Conservation (phyloP, 1,140 invertebrate genomes). For the Musca vetustissima region DNA sequence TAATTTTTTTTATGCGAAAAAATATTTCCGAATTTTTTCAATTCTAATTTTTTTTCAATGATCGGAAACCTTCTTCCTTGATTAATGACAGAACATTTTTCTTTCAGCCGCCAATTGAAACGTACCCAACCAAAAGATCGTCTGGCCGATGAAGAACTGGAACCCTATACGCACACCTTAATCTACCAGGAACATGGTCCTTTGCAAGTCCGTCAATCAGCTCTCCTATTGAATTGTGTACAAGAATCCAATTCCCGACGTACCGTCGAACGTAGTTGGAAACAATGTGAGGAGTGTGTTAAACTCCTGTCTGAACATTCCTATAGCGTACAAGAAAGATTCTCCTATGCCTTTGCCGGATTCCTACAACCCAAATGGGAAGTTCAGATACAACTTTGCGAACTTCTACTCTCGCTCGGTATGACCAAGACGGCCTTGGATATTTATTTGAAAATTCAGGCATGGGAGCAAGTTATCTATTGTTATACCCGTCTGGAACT, state of each 20-base stretch:
- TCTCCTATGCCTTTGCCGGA: constrained; percentile 66
- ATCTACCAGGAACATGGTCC: constrained; percentile 67
- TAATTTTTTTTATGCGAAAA: constrained; percentile 29
- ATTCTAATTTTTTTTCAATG: too few relatives aligned
- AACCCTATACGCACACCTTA: constrained; percentile 73
- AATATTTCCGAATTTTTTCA: too few relatives aligned
- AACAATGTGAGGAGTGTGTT: constrained; percentile 81
- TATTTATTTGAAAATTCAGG: constrained; percentile 74
- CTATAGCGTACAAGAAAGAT: constrained; percentile 35
- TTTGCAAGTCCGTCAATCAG: constrained; percentile 71
- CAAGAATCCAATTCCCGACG: constrained; percentile 75
- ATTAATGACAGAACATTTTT: too few relatives aligned
- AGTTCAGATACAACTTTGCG: constrained; percentile 74
- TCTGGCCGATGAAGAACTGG: constrained; percentile 75
- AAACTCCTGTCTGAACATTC: constrained; percentile 52
- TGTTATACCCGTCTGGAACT: constrained; percentile 86
- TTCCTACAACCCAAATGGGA: constrained; percentile 73
- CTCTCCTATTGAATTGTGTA: constrained; percentile 72
- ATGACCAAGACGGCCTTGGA: constrained; percentile 84
- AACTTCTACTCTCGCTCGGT: constrained; percentile 78
- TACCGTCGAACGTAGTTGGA: constrained; percentile 82
- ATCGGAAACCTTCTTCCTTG: too few relatives aligned
- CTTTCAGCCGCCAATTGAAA: constrained; percentile 67
- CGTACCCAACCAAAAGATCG: constrained; percentile 76
- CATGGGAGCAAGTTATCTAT: constrained; percentile 92